Conservation (phyloP, 2,888 invertebrate genomes). For the Beris chalybata region DNA sequence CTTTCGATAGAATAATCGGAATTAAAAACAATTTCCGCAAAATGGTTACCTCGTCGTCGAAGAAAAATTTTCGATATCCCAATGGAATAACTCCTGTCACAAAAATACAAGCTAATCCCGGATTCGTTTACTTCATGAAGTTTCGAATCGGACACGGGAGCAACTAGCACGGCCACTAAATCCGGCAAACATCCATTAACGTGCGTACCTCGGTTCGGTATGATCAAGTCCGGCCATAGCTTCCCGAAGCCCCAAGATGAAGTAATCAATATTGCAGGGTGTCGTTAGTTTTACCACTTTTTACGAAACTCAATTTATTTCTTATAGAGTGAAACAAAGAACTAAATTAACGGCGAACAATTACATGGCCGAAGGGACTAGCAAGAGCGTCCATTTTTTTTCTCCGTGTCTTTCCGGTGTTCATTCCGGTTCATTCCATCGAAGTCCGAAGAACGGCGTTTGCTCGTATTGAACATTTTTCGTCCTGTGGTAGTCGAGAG, state of each 20-base stretch:
- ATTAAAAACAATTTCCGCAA: too few relatives aligned
- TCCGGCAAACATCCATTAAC: too few relatives aligned
- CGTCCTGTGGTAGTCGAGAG: background rate
- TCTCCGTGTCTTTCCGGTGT: conserved; percentile 4
- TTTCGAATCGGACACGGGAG: too few relatives aligned
- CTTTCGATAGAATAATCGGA: too few relatives aligned
- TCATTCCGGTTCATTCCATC: conserved; percentile 4
- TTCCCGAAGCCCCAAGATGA: background rate
- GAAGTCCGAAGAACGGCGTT: conserved; percentile 3
- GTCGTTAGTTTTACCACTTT: conserved; percentile 31
- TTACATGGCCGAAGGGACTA: conserved; percentile 27
- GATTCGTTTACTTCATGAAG: too few relatives aligned
- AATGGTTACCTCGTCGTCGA: too few relatives aligned
- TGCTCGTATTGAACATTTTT: conserved; percentile 5
- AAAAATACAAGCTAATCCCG: too few relatives aligned
- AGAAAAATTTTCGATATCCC: too few relatives aligned
- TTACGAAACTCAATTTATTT: conserved; percentile 33
- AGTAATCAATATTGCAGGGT: conserved; percentile 25
- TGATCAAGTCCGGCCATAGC: too few relatives aligned
- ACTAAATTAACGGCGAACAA: conserved; percentile 33
- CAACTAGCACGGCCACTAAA: too few relatives aligned
- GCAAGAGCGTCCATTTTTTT: conserved; percentile 15
- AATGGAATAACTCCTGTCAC: too few relatives aligned
- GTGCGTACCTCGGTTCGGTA: too few relatives aligned
- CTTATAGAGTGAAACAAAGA: conserved; percentile 31